Percentiles rank a stretch among this genome's conserved stretches.
phyloP scores from a whole-genome alignment of 2,797 vertebrate species.

The Manis javanica region DNA sequence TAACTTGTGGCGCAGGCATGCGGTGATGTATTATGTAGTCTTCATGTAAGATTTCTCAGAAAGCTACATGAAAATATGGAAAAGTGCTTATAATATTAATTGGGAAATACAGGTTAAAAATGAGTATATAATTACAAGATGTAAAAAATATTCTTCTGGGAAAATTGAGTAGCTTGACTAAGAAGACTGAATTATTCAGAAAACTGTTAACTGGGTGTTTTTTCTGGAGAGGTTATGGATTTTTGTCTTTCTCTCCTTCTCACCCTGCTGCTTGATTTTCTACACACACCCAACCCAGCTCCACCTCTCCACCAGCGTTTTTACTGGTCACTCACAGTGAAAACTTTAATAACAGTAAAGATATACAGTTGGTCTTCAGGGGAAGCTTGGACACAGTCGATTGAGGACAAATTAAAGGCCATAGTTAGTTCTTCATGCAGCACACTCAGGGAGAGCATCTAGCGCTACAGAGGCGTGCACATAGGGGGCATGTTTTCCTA shows the following conservation, averaged over 20 bases:
- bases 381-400: not conserved
- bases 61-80: not conserved
- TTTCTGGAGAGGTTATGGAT: not conserved
- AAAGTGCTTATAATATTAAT: not conserved
- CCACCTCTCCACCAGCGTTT: not conserved
- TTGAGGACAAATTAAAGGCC: not conserved
- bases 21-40: not conserved
- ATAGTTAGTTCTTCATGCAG: too few relatives aligned
- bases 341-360: not conserved
- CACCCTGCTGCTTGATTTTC: not conserved
- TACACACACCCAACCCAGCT: too few relatives aligned
- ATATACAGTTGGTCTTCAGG: not conserved
- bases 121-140: not conserved
- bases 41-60: not conserved
- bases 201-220: not conserved
- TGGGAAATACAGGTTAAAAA: not conserved
- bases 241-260: too few relatives aligned
- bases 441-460: too few relatives aligned
- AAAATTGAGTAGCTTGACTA: too few relatives aligned
- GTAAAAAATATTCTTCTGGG: not conserved
- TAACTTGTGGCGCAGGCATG: not conserved
- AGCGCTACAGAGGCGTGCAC: fast-evolving
- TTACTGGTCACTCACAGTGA: not conserved
- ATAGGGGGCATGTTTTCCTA: not conserved
- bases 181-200: not conserved